phyloP scores from a whole-genome alignment of 2,888 invertebrate species.

The Papilio demoleus region DNA sequence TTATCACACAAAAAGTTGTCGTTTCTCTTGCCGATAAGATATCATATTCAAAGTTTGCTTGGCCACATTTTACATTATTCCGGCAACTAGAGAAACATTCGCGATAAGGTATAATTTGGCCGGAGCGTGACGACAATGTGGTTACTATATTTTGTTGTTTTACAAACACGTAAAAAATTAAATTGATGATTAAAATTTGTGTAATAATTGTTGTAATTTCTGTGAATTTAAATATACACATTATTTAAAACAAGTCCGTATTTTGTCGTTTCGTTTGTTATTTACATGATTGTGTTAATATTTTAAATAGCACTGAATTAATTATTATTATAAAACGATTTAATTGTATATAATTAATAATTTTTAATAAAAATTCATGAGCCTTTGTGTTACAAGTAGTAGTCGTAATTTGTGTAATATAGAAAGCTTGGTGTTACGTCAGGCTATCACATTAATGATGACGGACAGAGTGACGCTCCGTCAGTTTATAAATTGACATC shows the following conservation, averaged over 20 bases:
- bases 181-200: too few relatives aligned
- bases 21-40: too few relatives aligned
- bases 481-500: not conserved
- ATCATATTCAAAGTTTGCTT: too few relatives aligned
- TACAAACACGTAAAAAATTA: too few relatives aligned
- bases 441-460: slow-evolving; percentile 4
- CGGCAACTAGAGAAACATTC: too few relatives aligned
- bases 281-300: not conserved
- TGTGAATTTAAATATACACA: too few relatives aligned
- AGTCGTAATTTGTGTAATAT: slow-evolving; percentile 2
- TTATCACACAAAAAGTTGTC: too few relatives aligned
- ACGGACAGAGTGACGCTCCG: not conserved
- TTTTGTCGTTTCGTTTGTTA: not conserved
- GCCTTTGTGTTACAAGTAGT: not conserved
- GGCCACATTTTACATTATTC: too few relatives aligned
- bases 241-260: not conserved
- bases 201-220: too few relatives aligned
- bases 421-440: not conserved
- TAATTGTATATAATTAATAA: slow-evolving; percentile 2
- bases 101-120: too few relatives aligned
- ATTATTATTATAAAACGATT: not conserved
- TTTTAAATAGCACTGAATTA: not conserved
- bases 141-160: too few relatives aligned
- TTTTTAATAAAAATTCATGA: slow-evolving; percentile 19
- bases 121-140: too few relatives aligned